Conservation (phyloP, 2,888 invertebrate species). For the Esperia sulphurella region DNA sequence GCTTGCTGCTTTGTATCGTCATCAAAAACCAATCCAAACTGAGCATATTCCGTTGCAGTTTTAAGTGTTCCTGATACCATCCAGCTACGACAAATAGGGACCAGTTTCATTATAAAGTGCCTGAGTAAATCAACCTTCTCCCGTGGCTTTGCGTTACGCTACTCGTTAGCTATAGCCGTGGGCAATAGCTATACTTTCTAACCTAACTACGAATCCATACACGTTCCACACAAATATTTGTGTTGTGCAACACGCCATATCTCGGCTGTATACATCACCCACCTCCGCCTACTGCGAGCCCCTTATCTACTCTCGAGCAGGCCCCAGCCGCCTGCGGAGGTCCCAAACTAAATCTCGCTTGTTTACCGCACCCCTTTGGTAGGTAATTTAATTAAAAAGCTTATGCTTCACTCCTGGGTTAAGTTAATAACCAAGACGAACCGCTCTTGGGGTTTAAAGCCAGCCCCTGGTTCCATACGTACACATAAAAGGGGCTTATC, state of each 20-base stretch:
- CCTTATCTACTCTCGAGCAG: constrained; percentile 58
- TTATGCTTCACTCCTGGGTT: constrained; percentile 16
- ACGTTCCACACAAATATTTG: constrained; percentile 50
- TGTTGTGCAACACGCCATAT: constrained; percentile 54
- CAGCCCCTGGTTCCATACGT: not conserved
- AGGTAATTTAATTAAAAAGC: constrained; percentile 58
- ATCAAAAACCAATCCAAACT: no score
- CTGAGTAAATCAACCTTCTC: no score
- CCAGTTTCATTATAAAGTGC: no score
- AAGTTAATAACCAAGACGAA: not conserved
- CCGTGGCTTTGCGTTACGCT: not conserved
- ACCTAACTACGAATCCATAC: not conserved
- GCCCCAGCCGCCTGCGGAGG: constrained; percentile 18
- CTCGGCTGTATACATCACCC: constrained; percentile 44
- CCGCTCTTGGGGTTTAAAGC: not conserved
- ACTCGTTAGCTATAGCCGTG: constrained; percentile 26
- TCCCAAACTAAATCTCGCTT: constrained; percentile 47
- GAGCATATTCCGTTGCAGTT: no score
- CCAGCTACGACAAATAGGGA: no score
- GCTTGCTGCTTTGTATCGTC: no score
- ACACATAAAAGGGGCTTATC: no score
- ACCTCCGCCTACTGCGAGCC: constrained; percentile 39
- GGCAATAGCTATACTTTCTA: constrained; percentile 42
- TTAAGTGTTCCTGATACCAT: no score
- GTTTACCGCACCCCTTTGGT: constrained; percentile 49